phyloP scores from a whole-genome alignment of 2,888 invertebrate genomes.

The Cataglyphis livida region DNA sequence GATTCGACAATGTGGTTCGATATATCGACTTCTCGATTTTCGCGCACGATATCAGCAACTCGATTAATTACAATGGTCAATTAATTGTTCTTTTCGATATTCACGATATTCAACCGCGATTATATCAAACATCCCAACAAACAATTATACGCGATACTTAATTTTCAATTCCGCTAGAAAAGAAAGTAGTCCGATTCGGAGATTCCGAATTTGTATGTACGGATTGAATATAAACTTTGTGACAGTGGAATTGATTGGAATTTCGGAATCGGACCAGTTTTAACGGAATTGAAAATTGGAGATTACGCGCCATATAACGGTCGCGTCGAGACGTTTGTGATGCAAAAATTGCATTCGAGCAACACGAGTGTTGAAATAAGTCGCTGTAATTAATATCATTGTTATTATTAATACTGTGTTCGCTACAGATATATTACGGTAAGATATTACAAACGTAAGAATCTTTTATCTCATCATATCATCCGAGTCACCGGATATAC shows the following conservation, averaged over 20 bases:
- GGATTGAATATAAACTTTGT: too few relatives aligned
- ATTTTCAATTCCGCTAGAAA: neutral
- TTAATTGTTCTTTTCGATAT: neutral
- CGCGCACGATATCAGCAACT: constrained; percentile 35
- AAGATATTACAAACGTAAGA: neutral
- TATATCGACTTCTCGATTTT: constrained; percentile 74
- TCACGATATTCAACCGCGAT: neutral
- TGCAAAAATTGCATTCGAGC: neutral
- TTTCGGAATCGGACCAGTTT: neutral
- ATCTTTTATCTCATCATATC: neutral
- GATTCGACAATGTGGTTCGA: constrained; percentile 59
- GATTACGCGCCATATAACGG: neutral
- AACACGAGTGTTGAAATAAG: neutral
- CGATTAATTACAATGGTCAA: too few relatives aligned
- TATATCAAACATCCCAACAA: neutral
- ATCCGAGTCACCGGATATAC: neutral
- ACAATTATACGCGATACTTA: neutral
- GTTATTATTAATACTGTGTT: neutral
- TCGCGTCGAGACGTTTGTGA: neutral
- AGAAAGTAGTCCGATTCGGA: neutral
- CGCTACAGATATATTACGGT: neutral
- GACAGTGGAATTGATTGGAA: neutral
- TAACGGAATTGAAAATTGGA: neutral
- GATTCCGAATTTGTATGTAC: neutral
- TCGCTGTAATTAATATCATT: neutral